Conservation (phyloP, 1,140 invertebrate species). For the Onthophagus taurus region DNA sequence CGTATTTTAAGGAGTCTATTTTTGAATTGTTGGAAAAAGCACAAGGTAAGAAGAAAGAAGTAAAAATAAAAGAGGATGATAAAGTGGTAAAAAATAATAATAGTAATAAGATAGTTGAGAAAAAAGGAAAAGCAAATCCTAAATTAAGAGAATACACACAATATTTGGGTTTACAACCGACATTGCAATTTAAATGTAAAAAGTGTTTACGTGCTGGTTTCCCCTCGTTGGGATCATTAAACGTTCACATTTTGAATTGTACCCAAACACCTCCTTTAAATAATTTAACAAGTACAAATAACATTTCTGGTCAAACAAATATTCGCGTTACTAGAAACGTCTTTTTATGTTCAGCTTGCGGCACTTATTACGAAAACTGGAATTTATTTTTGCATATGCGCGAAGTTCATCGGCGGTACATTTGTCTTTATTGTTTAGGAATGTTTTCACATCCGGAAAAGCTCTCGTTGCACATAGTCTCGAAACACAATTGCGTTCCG, state of each 20-base stretch:
- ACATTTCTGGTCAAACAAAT: constrained; percentile 35
- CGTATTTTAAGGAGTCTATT: constrained; percentile 34
- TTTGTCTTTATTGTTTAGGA: constrained; percentile 68
- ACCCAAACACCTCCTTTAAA: constrained; percentile 35
- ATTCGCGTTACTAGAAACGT: constrained; percentile 61
- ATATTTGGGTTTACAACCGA: constrained; percentile 58
- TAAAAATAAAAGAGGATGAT: constrained; percentile 3
- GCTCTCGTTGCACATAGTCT: constrained; percentile 59
- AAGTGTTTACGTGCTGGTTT: constrained; percentile 54
- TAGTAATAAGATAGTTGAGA: constrained; percentile 4
- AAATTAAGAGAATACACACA: constrained; percentile 56
- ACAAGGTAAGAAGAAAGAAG: constrained; percentile 6
- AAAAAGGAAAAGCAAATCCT: constrained; percentile 17
- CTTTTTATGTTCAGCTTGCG: constrained; percentile 66
- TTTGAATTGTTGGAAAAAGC: constrained; percentile 25
- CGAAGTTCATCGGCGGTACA: constrained; percentile 63
- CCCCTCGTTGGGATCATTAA: constrained; percentile 46
- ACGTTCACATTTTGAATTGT: constrained; percentile 51
- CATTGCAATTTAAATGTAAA: constrained; percentile 56
- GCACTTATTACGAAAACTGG: constrained; percentile 73
- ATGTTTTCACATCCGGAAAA: constrained; percentile 71
- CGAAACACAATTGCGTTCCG: constrained; percentile 63
- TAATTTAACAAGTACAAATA: constrained; percentile 21
- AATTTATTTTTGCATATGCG: constrained; percentile 73
- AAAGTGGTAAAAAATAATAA: constrained; percentile 8